These are phyloP conservation scores for Pseudopipra pipra DNA, from an alignment of 2,113 vertebrate genomes.

Conservation along the genomic window DNA sequence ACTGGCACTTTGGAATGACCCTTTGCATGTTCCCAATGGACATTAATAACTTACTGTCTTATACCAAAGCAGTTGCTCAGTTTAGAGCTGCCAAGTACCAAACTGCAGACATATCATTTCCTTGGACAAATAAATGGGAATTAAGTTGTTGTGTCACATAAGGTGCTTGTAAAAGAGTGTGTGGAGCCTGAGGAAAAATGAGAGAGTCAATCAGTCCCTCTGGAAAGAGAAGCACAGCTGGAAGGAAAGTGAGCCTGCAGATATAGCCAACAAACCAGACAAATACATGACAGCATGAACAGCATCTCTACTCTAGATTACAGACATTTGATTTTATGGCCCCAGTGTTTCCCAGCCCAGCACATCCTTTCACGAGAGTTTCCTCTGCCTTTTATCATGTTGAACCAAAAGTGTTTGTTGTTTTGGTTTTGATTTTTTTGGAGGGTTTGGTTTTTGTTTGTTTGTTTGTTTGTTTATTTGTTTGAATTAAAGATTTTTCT, in stretches of 20 bases:
- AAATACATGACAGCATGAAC: not conserved
- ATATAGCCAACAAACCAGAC: not conserved
- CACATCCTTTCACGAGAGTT: not conserved
- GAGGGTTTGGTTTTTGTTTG: not conserved
- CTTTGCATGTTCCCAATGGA: not conserved
- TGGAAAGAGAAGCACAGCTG: not conserved
- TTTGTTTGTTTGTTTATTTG: not conserved
- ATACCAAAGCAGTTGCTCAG: not conserved
- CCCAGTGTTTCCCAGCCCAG: not conserved
- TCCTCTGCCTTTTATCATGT: not conserved
- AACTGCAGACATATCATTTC: not conserved
- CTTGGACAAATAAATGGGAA: not conserved
- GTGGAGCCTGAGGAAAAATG: not conserved
- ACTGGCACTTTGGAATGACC: not conserved
- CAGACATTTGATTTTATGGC: not conserved
- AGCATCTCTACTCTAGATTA: not conserved
- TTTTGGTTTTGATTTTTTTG: no score
- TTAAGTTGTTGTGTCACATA: not conserved
- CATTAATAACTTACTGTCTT: not conserved
- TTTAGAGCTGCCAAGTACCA: not conserved
- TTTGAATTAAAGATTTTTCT: not conserved
- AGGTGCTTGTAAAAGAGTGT: not conserved
- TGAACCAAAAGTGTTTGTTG: not conserved
- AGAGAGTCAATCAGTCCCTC: not conserved
- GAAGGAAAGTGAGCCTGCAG: not conserved